phyloP scores from a whole-genome alignment of 2,797 vertebrate genomes.

The Esox lucius region DNA sequence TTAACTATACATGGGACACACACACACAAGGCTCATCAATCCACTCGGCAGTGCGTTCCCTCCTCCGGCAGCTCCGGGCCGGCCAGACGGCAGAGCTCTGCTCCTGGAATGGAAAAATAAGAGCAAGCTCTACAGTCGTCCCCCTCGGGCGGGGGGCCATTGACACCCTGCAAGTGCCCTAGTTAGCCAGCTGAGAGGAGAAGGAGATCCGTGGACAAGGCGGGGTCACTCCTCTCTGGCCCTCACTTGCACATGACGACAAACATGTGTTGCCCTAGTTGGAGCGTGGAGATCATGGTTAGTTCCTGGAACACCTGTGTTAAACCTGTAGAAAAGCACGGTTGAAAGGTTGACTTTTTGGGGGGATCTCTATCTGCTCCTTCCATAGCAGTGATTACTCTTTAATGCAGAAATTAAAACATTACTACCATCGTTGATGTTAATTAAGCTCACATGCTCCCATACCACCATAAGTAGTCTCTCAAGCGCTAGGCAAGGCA shows the following conservation, averaged over 20 bases:
- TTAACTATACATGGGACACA: background rate
- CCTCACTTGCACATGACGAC: background rate
- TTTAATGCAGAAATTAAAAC: no score
- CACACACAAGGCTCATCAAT: constrained; percentile 12
- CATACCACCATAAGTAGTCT: no score
- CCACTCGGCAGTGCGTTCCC: constrained; percentile 3
- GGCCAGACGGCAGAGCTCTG: constrained; percentile 1
- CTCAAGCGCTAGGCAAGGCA: no score
- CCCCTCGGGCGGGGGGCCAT: background rate
- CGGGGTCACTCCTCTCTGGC: background rate
- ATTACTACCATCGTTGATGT: no score
- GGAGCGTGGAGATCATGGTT: no score
- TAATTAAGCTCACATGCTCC: no score
- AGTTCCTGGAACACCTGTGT: no score
- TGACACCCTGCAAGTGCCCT: constrained; percentile 3
- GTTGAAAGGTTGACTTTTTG: no score
- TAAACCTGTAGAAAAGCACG: no score
- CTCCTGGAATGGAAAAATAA: background rate
- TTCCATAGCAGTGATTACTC: no score
- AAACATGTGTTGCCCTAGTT: no score
- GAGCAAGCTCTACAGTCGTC: background rate
- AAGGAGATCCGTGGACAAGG: background rate
- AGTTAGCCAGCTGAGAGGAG: background rate
- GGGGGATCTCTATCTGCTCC: no score
- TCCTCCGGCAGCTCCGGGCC: constrained; percentile 18